Evolutionary conservation across 2,113 vertebrate genomes (phyloP).

Genomic region (Stegostoma tigrinum): DNA sequence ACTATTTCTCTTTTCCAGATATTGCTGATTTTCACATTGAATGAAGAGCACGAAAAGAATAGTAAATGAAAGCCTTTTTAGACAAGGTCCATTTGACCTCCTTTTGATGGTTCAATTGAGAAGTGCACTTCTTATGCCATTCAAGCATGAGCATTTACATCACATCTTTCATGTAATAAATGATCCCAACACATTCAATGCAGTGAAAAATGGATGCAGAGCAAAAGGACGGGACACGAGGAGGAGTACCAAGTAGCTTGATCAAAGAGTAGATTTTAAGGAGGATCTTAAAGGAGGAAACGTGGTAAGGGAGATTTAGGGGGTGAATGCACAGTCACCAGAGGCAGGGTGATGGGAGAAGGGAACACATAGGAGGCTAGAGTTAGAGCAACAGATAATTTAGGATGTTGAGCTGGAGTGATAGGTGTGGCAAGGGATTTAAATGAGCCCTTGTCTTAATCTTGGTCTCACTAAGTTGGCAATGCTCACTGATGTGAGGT

Average conservation of each 20-base stretch:
- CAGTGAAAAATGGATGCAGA: background rate
- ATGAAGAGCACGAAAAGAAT: background rate
- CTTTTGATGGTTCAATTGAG: background rate
- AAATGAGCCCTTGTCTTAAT: background rate
- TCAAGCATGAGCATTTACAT: background rate
- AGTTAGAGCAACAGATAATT: background rate
- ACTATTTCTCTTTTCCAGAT: background rate
- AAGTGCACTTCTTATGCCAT: background rate
- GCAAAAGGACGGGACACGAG: background rate
- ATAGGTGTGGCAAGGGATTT: background rate
- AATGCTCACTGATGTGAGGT: background rate
- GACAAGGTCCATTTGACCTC: no score
- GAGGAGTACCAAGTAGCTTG: background rate
- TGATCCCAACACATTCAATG: background rate
- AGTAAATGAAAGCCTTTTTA: background rate
- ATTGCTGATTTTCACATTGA: background rate
- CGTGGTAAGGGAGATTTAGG: background rate
- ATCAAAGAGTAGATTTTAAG: background rate
- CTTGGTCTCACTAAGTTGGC: background rate
- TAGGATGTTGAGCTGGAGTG: background rate
- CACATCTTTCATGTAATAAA: background rate
- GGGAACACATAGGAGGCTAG: background rate
- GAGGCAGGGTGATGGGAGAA: background rate
- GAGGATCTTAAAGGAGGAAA: background rate
- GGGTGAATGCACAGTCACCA: background rate